Base-by-base conservation (phyloP, 1,140 invertebrate genomes). In the Dendroctonus valens region DNA sequence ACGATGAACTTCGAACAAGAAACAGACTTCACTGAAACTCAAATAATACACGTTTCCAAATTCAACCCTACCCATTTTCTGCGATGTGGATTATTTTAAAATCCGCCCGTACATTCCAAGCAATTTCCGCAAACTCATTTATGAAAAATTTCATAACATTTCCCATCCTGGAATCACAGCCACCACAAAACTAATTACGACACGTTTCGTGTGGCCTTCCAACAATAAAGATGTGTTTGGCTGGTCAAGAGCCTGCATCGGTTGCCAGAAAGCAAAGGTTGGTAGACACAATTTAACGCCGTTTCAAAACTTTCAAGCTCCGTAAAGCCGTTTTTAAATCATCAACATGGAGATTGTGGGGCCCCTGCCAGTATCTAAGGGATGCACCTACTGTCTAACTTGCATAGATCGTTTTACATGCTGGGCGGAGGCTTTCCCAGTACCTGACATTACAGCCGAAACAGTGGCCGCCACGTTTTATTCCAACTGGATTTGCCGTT, bases 371-470 rank as follows among this genome's bases (percentile, higher is more conserved):
- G 9, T 14, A 14, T 51, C 49, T 51, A 7, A 7, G 14, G 49
- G 49, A n/a, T 51, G 7, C 49, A 51, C 7, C 7, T 51, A 51
- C 14, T n/a, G 9, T 11, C 15, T 51, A 11, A 51, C 14, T 81
- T 7, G 7, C 7, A n/a, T n/a, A n/a, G n/a, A n/a, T n/a, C n/a
- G n/a, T n/a, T n/a, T n/a, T n/a, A n/a, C n/a, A n/a, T n/a, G n/a
- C n/a, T n/a, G n/a, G n/a, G n/a, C n/a, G n/a, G n/a, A n/a, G n/a
- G n/a, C n/a, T n/a, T n/a, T n/a, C n/a, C n/a, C n/a, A n/a, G n/a
- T n/a, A n/a, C n/a, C n/a, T n/a, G n/a, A n/a, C n/a, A 51, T 51
- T 7, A n/a, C 49, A 7, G 49, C 49, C 14, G 7, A 11, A 14
- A 7, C 14, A 51, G 49, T 51, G 15, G 49, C 49, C 8, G 15